phyloP scores from a whole-genome alignment of 2,797 vertebrate species.

The Pelodytes ibericus region DNA sequence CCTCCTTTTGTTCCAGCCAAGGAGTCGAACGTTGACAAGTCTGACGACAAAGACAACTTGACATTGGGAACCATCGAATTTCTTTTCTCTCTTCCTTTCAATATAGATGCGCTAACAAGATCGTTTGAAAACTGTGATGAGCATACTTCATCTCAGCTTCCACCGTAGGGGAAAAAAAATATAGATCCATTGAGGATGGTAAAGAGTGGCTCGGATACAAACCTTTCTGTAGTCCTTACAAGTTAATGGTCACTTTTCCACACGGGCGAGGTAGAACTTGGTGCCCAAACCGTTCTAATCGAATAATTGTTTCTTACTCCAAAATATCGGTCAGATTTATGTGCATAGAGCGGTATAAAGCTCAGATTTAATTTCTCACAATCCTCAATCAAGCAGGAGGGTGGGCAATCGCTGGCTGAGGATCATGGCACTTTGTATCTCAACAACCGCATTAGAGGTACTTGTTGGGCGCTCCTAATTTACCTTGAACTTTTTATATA shows the following conservation, averaged over 20 bases:
- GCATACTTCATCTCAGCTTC: slow-evolving; percentile 30
- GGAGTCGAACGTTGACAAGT: slow-evolving; percentile 15
- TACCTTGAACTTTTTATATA: no score
- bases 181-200: slow-evolving; percentile 32
- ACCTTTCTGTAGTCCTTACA: slow-evolving; percentile 14
- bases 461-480: no score
- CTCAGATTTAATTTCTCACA: no score
- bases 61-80: slow-evolving; percentile 22
- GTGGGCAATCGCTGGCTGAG: no score
- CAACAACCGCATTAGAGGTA: no score
- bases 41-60: slow-evolving; percentile 43
- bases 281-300: no score
- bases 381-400: no score
- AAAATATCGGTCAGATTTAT: no score
- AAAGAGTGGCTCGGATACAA: slow-evolving; percentile 28
- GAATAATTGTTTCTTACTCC: no score
- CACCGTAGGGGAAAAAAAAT: slow-evolving; percentile 36
- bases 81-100: neutral
- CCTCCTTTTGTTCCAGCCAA: slow-evolving; percentile 20
- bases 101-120: slow-evolving; percentile 57
- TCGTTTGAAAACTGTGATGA: slow-evolving; percentile 33
- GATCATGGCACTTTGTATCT: no score
- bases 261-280: no score
- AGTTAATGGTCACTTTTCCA: slow-evolving; percentile 20
- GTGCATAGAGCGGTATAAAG: no score